These are phyloP conservation scores for Ectropis crepuscularia DNA, from an alignment of 2,888 invertebrate species.

Conservation along the genomic window DNA sequence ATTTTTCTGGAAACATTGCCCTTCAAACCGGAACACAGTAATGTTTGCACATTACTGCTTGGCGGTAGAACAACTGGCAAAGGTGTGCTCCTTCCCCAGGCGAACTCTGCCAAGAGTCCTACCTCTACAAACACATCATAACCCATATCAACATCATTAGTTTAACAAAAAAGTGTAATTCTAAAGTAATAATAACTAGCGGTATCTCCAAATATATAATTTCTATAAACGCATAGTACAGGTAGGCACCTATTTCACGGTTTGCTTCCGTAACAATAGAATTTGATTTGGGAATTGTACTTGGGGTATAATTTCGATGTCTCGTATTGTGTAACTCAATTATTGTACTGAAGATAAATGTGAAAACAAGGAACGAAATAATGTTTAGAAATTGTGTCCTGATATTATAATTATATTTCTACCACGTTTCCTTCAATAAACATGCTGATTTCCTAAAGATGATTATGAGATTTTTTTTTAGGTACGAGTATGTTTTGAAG, in stretches of 20 bases:
- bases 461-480: no score
- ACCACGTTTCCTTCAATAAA: no score
- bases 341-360: constrained; percentile 27
- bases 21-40: no score
- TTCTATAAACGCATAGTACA: constrained; percentile 1
- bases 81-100: no score
- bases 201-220: constrained; percentile 3
- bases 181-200: neutral
- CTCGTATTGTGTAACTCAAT: constrained; percentile 33
- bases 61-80: no score
- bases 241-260: constrained; percentile 21
- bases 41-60: no score
- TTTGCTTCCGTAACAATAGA: constrained; percentile 33
- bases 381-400: constrained; percentile 1
- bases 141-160: neutral
- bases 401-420: no score
- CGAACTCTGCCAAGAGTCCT: no score
- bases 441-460: no score
- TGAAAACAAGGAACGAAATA: constrained; percentile 9
- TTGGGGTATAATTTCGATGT: constrained; percentile 30
- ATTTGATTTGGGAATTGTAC: constrained; percentile 38
- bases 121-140: no score
- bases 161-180: neutral
- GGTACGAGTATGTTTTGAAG: no score
- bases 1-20: no score